A percentile compares a stretch with the other conserved stretches of the same genome.
Evolutionary conservation across 35 echinoderm and acorn worm genomes (phyloP).

Genomic region (Apostichopus japonicus): DNA sequence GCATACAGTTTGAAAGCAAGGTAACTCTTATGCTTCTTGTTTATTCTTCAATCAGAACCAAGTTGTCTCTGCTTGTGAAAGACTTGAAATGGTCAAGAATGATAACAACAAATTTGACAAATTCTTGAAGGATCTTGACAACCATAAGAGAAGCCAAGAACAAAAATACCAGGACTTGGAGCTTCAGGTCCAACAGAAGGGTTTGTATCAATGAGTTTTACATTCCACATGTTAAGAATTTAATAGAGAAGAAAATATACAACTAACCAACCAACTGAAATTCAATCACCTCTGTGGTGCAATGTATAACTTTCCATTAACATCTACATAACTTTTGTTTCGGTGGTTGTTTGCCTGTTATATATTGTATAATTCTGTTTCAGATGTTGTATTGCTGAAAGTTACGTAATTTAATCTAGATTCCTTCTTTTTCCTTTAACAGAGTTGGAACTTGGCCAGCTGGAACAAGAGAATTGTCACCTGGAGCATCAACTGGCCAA

Average conservation of each 20-base stretch:
- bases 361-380: background rate
- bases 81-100: conserved; percentile 60
- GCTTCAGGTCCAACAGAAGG: conserved; percentile 70
- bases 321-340: too few relatives aligned
- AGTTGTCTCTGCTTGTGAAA: conserved; percentile 60
- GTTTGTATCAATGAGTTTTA: conserved; percentile 24
- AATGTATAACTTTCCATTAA: too few relatives aligned
- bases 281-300: too few relatives aligned
- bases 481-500: conserved; percentile 74
- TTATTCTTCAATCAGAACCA: conserved; percentile 58
- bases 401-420: background rate
- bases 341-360: background rate
- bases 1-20: too few relatives aligned
- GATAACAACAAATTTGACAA: conserved; percentile 82
- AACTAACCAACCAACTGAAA: too few relatives aligned
- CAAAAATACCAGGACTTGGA: conserved; percentile 78
- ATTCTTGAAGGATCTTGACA: conserved; percentile 78
- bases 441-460: conserved; percentile 72
- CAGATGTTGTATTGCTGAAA: background rate
- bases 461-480: conserved; percentile 29
- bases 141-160: conserved; percentile 68
- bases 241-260: too few relatives aligned
- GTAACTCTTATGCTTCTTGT: background rate
- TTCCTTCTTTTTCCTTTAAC: conserved; percentile 2
- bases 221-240: background rate